A percentile compares a stretch with the other conserved stretches of the same genome.
phyloP scores from a whole-genome alignment of 2,113 vertebrate species.

The Leucosticte australis region DNA sequence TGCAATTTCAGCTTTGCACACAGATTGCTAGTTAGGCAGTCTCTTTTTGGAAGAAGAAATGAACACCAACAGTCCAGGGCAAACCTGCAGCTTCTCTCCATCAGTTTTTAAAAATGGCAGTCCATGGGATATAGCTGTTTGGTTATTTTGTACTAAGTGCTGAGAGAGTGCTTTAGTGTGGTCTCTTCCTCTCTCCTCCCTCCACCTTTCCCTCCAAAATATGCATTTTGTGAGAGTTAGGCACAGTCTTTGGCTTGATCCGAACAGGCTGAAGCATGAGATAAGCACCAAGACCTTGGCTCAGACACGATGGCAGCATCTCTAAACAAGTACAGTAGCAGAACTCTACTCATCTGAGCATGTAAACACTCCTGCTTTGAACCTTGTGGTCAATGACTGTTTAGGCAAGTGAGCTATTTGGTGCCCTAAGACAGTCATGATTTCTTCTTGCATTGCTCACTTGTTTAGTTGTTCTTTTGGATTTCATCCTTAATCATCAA shows the following conservation, averaged over 20 bases:
- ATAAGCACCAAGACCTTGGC: neutral
- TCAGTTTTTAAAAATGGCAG: neutral
- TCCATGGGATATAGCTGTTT: accelerated
- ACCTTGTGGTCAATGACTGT: neutral
- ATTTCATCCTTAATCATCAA: neutral
- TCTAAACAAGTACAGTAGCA: neutral
- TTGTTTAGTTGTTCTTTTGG: neutral
- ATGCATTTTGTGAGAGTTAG: neutral
- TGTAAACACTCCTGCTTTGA: neutral
- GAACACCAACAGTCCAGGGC: neutral
- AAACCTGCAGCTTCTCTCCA: neutral
- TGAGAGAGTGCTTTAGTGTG: neutral
- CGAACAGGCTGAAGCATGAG: neutral
- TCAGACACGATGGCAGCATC: neutral
- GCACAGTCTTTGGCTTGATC: neutral
- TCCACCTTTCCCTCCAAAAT: neutral
- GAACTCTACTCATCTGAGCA: neutral
- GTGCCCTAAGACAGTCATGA: neutral
- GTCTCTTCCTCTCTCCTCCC: neutral
- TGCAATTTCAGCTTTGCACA: neutral
- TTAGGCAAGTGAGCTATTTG: neutral
- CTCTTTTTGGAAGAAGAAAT: neutral
- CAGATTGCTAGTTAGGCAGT: neutral
- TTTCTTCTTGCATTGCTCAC: neutral
- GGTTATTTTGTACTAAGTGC: neutral